Evolutionary conservation across 2,888 invertebrate species (phyloP).

Genomic region (Himalopsyche japonica): DNA sequence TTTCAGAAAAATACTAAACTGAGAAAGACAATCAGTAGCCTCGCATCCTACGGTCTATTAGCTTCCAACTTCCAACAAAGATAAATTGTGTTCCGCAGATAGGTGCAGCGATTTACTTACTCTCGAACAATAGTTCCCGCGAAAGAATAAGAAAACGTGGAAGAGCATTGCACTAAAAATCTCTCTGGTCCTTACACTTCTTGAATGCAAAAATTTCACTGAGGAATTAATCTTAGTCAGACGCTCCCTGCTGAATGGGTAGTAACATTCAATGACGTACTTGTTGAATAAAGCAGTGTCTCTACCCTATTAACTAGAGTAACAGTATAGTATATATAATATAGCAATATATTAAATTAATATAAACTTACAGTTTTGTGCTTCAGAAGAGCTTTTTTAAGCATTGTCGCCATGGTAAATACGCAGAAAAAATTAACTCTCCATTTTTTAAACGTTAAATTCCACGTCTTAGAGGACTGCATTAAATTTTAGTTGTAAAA

Average conservation of each 20-base stretch:
- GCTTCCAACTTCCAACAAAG: background rate
- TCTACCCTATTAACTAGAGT: no score
- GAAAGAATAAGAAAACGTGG: background rate
- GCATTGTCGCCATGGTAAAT: no score
- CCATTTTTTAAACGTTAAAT: no score
- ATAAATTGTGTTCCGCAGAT: background rate
- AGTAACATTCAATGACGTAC: background rate
- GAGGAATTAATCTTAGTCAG: conserved; percentile 22
- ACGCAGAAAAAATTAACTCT: no score
- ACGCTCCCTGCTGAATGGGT: background rate
- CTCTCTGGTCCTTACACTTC: background rate
- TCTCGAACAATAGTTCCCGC: background rate
- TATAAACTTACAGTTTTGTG: no score
- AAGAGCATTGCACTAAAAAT: conserved; percentile 2
- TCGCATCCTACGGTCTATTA: background rate
- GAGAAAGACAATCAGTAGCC: background rate
- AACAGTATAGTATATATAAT: no score
- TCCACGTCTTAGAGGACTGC: no score
- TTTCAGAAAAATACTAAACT: no score
- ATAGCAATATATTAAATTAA: no score
- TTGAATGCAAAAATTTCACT: background rate
- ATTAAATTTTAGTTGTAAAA: no score
- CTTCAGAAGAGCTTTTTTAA: no score
- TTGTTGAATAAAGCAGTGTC: no score
- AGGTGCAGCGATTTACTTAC: background rate